Conservation (phyloP, 2,888 invertebrate genomes). For the Athetis lepigone region DNA sequence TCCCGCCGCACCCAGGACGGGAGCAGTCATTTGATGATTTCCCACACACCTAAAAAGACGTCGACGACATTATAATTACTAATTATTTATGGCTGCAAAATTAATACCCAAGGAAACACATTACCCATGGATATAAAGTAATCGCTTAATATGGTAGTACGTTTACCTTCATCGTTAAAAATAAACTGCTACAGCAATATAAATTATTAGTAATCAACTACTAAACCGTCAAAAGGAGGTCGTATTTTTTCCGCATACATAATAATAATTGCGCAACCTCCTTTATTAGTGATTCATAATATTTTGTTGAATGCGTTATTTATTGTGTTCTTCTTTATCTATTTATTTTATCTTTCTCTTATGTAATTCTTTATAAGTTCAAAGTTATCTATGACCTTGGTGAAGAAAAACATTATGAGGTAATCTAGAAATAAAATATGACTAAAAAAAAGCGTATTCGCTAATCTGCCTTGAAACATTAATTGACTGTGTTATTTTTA, state of each 20-base stretch:
- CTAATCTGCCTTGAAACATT: too few species aligned
- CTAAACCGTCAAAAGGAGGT: slow-evolving; percentile 11
- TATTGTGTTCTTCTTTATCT: not conserved
- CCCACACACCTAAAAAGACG: too few species aligned
- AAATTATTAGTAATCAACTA: not conserved
- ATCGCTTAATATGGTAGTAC: slow-evolving; percentile 2
- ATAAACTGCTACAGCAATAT: slow-evolving; percentile 13
- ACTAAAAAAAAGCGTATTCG: too few species aligned
- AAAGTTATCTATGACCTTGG: too few species aligned
- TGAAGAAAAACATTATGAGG: too few species aligned
- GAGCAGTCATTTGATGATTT: too few species aligned
- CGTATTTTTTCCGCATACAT: slow-evolving; percentile 47
- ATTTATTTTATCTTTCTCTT: not conserved
- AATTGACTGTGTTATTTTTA: not conserved
- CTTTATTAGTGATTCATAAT: slow-evolving; percentile 16
- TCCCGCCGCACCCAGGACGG: too few species aligned
- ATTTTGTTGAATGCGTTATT: slow-evolving; percentile 19
- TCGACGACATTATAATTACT: too few species aligned
- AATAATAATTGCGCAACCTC: slow-evolving; percentile 46
- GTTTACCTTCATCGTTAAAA: slow-evolving; percentile 38
- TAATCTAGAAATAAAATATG: too few species aligned
- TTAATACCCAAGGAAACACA: slow-evolving; percentile 19
- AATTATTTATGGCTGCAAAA: not conserved
- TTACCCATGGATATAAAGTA: not conserved
- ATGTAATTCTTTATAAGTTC: too few species aligned